Evolutionary conservation across 2,888 invertebrate genomes (phyloP), one percentile per base, ranked within the genome.

Genomic region (Leptopilina syphax): DNA sequence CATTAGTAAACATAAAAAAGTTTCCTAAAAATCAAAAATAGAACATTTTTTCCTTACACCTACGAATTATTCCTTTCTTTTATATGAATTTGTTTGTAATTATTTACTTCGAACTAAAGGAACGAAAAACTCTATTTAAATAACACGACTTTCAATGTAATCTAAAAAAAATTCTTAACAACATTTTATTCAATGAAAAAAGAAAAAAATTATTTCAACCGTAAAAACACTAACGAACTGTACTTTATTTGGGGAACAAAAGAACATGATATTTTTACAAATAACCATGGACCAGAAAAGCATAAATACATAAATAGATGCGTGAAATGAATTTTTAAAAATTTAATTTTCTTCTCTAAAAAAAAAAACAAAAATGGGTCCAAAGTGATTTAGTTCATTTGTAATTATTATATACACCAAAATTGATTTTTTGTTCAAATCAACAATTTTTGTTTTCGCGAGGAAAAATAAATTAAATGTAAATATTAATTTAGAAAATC

Each of bases 231-330:
- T 34, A 65, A 27, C 3, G 65, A 65, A 65, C 34, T 34, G 34
- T 67, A 67, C 47, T 73, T 73, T 41, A 9, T 9, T 73, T 73
- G 57, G 57, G 34, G 18, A 73, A 60, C 57, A 73, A 57, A 34
- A 54, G 1, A 12, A 54, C 7, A 57, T 27, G 34, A 73, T 73
- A 60, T 73, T 57, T 41, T 73, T 57, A 73, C 57, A 57, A n/a
- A 9, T 34, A 73, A 57, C 18, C 57, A 73, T 73, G 73, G 73
- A 73, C 73, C 73, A 73, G 73, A 73, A 34, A 73, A 73, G 54
- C 34, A 73, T 57, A 73, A 27, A 57, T 41, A 73, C 54, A 73
- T 41, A 73, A 34, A 27, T 70, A 70, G 50, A 34, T 60, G 47
- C 34, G 34, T 34, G 9, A 34, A n/a, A 41, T 57, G 34, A 60